Conservation (phyloP, 2,888 invertebrate species). For the Aproaerema taeniolella region DNA sequence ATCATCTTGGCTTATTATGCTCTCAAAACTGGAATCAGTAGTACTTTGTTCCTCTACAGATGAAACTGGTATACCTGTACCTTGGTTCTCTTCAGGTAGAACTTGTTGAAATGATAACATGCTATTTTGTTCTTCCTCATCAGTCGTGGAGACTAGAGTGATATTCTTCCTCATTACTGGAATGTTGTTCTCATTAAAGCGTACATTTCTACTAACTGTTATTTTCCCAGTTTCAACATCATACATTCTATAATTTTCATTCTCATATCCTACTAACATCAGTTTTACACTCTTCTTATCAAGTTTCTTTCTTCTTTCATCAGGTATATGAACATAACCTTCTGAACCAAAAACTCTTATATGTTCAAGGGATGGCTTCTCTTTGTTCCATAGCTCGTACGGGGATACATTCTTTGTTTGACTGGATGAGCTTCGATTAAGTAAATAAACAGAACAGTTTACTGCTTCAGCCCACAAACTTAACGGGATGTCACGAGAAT, state of each 20-base stretch:
- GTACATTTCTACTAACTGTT: conserved; percentile 24
- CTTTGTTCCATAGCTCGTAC: conserved; percentile 30
- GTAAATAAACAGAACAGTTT: conserved; percentile 32
- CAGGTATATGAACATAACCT: conserved; percentile 34
- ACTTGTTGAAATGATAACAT: not conserved
- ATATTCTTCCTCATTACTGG: conserved; percentile 18
- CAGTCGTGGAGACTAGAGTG: conserved; percentile 14
- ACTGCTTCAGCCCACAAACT: conserved; percentile 43
- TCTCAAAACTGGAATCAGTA: conserved; percentile 14
- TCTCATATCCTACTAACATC: conserved; percentile 31
- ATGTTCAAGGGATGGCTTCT: conserved; percentile 22
- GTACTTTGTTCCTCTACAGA: conserved; percentile 1
- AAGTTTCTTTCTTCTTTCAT: conserved; percentile 25
- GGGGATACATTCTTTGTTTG: conserved; percentile 25
- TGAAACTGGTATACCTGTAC: conserved; percentile 4
- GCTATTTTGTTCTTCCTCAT: conserved; percentile 13
- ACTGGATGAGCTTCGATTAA: conserved; percentile 34
- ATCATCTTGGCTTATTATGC: conserved; percentile 14
- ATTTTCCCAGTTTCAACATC: conserved; percentile 19
- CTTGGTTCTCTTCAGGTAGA: too few relatives aligned
- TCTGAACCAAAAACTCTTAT: conserved; percentile 27
- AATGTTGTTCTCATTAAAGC: conserved; percentile 24
- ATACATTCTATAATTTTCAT: conserved; percentile 32
- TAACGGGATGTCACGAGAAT: conserved; percentile 23
- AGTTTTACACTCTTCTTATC: conserved; percentile 24